These are phyloP conservation scores for Cybosia mesomella DNA, from an alignment of 2,888 invertebrate genomes.

Conservation along the genomic window DNA sequence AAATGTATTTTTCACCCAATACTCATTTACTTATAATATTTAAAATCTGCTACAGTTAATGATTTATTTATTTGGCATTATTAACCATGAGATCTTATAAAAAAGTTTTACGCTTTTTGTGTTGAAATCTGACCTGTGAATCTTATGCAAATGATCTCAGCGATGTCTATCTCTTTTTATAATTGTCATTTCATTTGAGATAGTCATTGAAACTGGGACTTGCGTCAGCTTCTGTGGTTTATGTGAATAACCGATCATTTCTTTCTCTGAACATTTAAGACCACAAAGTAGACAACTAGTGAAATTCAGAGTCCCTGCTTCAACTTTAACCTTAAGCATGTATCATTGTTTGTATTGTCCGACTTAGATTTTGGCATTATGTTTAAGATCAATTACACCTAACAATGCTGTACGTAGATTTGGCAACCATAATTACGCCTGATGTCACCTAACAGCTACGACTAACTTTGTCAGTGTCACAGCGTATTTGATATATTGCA, in stretches of 20 bases:
- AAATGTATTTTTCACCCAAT: slow-evolving; percentile 87
- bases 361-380: slow-evolving; percentile 67
- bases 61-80: slow-evolving; percentile 76
- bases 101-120: slow-evolving; percentile 80
- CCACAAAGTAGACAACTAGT: slow-evolving; percentile 50
- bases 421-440: slow-evolving; percentile 61
- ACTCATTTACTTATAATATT: slow-evolving; percentile 75
- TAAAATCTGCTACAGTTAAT: slow-evolving; percentile 80
- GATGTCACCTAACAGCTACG: slow-evolving; percentile 76
- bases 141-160: slow-evolving; percentile 72
- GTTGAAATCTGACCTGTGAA: slow-evolving; percentile 76
- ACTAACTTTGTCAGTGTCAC: slow-evolving; percentile 78
- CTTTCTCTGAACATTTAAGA: slow-evolving; percentile 51
- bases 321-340: slow-evolving; percentile 79
- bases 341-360: slow-evolving; percentile 75
- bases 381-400: slow-evolving; percentile 66
- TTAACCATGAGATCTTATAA: slow-evolving; percentile 75
- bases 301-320: slow-evolving; percentile 65
- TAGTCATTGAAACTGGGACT: slow-evolving; percentile 69
- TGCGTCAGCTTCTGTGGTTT: slow-evolving; percentile 61
- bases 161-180: slow-evolving; percentile 54
- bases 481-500: slow-evolving; percentile 50
- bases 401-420: slow-evolving; percentile 75
- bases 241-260: slow-evolving; percentile 31
- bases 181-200: slow-evolving; percentile 57